Percentiles rank a stretch among this genome's conserved stretches.
These are phyloP conservation scores for Cariama cristata DNA, from an alignment of 2,113 vertebrate species.

Conservation along the genomic window DNA sequence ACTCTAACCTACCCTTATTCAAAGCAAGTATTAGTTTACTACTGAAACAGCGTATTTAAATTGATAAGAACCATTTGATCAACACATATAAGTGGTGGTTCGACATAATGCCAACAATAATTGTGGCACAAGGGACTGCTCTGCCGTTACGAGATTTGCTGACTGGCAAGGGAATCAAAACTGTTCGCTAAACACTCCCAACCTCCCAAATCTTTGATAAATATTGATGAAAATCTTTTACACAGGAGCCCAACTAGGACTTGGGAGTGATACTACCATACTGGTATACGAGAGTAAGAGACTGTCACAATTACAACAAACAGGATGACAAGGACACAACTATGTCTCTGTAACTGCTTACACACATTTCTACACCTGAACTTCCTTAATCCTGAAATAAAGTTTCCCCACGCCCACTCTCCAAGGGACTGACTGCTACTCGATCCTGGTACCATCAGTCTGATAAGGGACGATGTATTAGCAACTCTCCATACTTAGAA, in stretches of 20 bases:
- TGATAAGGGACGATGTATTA: neutral
- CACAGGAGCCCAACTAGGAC: neutral
- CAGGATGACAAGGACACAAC: neutral
- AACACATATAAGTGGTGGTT: neutral
- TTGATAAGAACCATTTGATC: neutral
- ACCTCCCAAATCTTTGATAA: neutral
- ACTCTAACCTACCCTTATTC: neutral
- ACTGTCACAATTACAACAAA: neutral
- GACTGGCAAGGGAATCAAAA: neutral
- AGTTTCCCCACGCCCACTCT: neutral
- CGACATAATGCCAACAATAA: neutral
- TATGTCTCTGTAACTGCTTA: neutral
- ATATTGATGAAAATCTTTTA: neutral
- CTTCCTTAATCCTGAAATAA: neutral
- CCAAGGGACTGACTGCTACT: neutral
- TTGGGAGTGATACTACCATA: neutral
- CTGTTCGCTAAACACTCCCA: neutral
- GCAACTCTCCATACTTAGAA: neutral
- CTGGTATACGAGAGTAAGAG: neutral
- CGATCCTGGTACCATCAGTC: rapidly evolving
- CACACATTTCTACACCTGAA: neutral
- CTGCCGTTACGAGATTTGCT: neutral
- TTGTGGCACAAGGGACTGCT: neutral
- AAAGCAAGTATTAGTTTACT: neutral
- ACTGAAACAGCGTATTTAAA: neutral